These are phyloP conservation scores for Lepidochrysops patricia DNA, from an alignment of 2,888 invertebrate species.

Conservation along the genomic window DNA sequence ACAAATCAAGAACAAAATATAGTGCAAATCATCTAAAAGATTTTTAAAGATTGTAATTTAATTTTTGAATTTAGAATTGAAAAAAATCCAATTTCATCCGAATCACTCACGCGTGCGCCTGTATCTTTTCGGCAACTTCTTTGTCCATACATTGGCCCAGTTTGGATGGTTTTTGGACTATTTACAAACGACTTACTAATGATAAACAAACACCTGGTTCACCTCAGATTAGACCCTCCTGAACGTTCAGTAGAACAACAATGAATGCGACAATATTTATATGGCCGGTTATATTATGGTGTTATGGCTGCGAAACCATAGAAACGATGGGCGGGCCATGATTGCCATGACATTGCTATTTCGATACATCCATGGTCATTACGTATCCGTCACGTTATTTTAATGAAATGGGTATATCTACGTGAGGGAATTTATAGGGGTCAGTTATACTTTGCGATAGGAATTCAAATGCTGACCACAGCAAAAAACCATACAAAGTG, in stretches of 20 bases:
- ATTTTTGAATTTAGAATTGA: neutral
- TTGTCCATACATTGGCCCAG: conserved; percentile 80
- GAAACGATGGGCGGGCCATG: conserved; percentile 38
- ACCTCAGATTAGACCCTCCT: conserved; percentile 20
- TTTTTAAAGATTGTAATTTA: neutral
- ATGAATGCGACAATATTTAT: conserved; percentile 36
- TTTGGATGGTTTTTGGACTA: conserved; percentile 32
- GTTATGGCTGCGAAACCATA: conserved; percentile 52
- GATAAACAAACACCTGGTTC: neutral
- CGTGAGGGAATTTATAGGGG: neutral
- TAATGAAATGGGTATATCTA: neutral
- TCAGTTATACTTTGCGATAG: neutral
- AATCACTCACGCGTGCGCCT: conserved; percentile 49
- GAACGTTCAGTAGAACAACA: conserved; percentile 22
- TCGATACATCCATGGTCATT: conserved; percentile 18
- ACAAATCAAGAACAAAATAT: neutral
- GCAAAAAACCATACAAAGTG: too few species aligned
- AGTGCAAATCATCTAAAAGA: too few species aligned
- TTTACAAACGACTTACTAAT: conserved; percentile 1
- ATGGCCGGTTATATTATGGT: conserved; percentile 29
- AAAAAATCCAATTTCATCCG: conserved; percentile 22
- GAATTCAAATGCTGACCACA: neutral
- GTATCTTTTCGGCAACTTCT: conserved; percentile 59
- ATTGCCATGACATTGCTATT: conserved; percentile 21
- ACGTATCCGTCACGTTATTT: conserved; percentile 1